These are phyloP conservation scores for Abrostola tripartita DNA, from an alignment of 2,888 invertebrate species.

Conservation along the genomic window DNA sequence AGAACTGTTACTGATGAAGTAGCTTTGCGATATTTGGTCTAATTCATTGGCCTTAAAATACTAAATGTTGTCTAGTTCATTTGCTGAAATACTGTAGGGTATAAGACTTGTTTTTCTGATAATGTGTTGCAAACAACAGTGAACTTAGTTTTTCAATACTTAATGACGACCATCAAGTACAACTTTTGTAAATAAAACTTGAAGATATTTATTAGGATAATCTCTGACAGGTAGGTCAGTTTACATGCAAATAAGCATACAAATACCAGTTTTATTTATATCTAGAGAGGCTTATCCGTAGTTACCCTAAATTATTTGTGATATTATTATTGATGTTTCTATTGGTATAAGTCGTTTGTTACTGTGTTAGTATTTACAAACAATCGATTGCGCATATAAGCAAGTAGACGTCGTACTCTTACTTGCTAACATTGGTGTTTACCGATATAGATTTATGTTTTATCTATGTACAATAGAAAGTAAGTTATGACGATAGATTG, in stretches of 20 bases:
- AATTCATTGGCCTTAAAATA: conserved; percentile 18
- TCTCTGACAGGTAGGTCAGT: conserved; percentile 27
- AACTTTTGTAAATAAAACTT: conserved; percentile 54
- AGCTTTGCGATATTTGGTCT: conserved; percentile 27
- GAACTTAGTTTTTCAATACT: conserved; percentile 13
- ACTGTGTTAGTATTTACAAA: conserved; percentile 48
- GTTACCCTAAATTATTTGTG: conserved; percentile 87
- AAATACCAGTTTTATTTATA: conserved; percentile 50
- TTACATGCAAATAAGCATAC: conserved; percentile 41
- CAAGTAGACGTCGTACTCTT: conserved; percentile 37
- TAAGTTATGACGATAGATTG: conserved; percentile 81
- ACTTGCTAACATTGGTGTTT: conserved; percentile 61
- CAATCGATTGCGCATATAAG: conserved; percentile 40
- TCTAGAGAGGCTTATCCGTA: conserved; percentile 79
- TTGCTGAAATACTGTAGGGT: conserved; percentile 27
- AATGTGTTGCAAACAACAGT: conserved; percentile 4
- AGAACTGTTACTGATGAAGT: conserved; percentile 51
- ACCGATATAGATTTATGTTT: conserved; percentile 62
- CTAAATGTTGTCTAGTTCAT: conserved; percentile 14
- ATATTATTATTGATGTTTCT: conserved; percentile 79
- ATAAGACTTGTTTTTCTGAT: conserved; percentile 20
- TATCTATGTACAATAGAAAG: conserved; percentile 73
- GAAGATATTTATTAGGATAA: conserved; percentile 36
- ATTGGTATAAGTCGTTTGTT: conserved; percentile 57
- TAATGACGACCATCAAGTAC: conserved; percentile 39